Conservation (phyloP, 1,140 invertebrate genomes). For the Eueides isabella region DNA sequence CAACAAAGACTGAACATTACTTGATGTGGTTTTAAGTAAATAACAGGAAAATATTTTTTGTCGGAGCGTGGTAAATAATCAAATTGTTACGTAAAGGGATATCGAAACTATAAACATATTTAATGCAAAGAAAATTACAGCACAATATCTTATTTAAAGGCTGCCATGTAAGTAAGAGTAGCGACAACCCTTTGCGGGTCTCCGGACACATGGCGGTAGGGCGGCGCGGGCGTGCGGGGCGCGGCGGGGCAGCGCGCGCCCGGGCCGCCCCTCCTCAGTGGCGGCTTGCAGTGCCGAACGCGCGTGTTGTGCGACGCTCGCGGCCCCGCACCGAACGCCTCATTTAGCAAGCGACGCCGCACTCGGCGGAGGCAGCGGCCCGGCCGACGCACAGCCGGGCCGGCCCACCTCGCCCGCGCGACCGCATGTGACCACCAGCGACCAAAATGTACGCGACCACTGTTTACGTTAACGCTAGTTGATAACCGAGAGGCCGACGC, state of each 20-base stretch:
- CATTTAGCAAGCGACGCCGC: constrained; percentile 76
- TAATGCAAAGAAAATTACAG: neutral
- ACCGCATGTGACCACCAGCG: constrained; percentile 59
- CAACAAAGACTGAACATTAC: neutral
- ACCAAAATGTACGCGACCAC: constrained; percentile 66
- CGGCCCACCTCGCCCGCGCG: constrained; percentile 62
- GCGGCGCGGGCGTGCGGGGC: constrained; percentile 48
- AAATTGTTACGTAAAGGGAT: neutral
- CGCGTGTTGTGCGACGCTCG: constrained; percentile 77
- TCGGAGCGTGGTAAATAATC: neutral
- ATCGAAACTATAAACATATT: neutral
- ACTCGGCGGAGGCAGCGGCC: constrained; percentile 65
- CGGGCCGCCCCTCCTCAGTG: constrained; percentile 79
- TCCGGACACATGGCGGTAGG: constrained; percentile 72
- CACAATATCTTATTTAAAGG: neutral
- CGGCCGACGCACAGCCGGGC: constrained; percentile 68
- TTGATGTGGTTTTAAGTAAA: neutral
- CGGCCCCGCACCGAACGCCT: constrained; percentile 60
- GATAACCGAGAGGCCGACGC: constrained; percentile 70
- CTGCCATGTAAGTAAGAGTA: neutral
- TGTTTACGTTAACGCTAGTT: constrained; percentile 77
- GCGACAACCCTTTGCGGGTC: constrained; percentile 74
- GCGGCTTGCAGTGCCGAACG: constrained; percentile 76
- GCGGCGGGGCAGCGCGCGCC: constrained; percentile 53
- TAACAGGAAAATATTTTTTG: neutral